Evolutionary conservation across 1,140 invertebrate species (phyloP).

Genomic region (Drosophila triauraria): DNA sequence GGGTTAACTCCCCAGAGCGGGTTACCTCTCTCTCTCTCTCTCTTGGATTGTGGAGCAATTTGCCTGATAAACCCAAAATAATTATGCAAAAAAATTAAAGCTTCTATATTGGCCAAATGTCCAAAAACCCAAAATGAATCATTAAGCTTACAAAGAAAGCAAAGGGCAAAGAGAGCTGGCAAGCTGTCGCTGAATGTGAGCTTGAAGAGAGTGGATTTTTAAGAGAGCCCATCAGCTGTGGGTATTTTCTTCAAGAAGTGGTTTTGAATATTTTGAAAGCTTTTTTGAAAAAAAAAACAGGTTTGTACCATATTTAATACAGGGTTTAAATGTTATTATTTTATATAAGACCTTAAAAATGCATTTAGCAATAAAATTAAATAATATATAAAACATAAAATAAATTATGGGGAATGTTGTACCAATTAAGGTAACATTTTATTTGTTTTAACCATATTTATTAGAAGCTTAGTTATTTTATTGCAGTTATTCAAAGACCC

Average conservation of each 20-base stretch:
- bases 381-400: too few species aligned
- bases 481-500: too few species aligned
- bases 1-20: conserved; percentile 23
- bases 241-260: neutral
- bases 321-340: too few species aligned
- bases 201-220: neutral
- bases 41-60: neutral
- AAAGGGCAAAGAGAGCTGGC: too few species aligned
- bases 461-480: too few species aligned
- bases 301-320: too few species aligned
- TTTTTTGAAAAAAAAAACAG: too few species aligned
- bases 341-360: too few species aligned
- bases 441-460: too few species aligned
- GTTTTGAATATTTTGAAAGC: neutral
- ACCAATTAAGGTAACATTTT: too few species aligned
- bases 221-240: conserved; percentile 3
- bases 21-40: neutral
- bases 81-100: conserved; percentile 3
- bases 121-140: conserved; percentile 2
- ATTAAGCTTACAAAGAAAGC: neutral
- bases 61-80: neutral
- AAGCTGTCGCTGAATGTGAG: neutral
- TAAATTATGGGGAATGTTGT: too few species aligned
- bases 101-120: neutral
- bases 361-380: too few species aligned